A percentile compares a stretch with the other conserved stretches of the same genome.
These are phyloP conservation scores for Tetramorium alpestre DNA, from an alignment of 1,140 invertebrate genomes.

Conservation along the genomic window DNA sequence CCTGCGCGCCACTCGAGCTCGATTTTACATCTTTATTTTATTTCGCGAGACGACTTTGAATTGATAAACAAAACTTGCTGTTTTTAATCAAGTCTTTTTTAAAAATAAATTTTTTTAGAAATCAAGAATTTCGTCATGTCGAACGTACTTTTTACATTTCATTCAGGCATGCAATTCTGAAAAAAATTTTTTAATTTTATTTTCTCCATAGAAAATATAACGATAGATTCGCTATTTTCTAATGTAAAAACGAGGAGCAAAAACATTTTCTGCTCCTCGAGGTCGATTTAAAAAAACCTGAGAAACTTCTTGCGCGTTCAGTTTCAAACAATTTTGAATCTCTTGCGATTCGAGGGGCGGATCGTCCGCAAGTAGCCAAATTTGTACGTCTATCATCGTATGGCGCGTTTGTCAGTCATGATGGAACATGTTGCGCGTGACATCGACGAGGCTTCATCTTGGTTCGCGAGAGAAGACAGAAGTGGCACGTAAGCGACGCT, in stretches of 20 bases:
- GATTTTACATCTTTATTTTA: neutral
- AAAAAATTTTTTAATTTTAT: neutral
- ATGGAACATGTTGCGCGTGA: neutral
- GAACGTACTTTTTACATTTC: neutral
- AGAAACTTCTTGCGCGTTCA: no score
- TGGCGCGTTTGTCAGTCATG: neutral
- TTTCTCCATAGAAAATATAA: no score
- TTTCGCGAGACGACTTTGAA: neutral
- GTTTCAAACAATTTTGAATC: neutral
- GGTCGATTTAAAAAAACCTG: neutral
- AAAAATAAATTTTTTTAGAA: no score
- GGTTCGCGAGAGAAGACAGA: slow-evolving; percentile 46
- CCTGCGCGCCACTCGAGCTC: neutral
- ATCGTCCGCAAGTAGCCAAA: neutral
- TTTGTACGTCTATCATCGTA: neutral
- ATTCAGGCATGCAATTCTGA: neutral
- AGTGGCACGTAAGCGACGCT: slow-evolving; percentile 74
- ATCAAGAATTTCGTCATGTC: neutral
- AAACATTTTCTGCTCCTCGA: neutral
- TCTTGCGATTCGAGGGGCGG: neutral
- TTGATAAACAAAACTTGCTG: neutral
- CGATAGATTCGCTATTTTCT: neutral
- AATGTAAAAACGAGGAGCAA: neutral
- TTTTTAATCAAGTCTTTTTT: neutral
- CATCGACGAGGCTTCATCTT: neutral